Evolutionary conservation across 2,888 invertebrate species (phyloP), one percentile per base, ranked within the genome.

Genomic region (Hirtodrosophila confusa): DNA sequence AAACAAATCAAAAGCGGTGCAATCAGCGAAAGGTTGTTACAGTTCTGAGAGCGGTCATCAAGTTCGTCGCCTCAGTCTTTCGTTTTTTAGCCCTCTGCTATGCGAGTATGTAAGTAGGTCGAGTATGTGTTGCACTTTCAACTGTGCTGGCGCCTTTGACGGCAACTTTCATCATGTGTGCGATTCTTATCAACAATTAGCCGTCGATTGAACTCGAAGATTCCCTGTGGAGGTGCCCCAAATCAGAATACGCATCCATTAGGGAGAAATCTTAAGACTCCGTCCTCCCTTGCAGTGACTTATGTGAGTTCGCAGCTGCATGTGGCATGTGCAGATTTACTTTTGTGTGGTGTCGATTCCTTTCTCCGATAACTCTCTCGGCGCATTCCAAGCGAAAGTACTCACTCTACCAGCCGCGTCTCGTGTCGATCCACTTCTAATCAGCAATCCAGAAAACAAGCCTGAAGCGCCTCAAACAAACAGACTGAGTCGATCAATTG

Each of bases 151-250:
- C 60, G 48, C 50, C 55, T 51, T 55, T 47, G 51, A 56, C 36
- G 64, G 35, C 24, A 53, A 63, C 71, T 71, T 69, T 76, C 71
- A 44, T 61, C 55, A 60, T 60, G 67, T 43, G 37, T 64, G 66
- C 39, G 82, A 86, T 86, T 62, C 69, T 51, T 83, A 82, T 82
- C 86, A 58, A 48, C 77, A 82, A 78, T 82, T 67, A 82, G 72
- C 57, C 37, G 41, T 47, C 44, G 60, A 57, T 70, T 47, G 33
- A 8, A 23, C 31, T 45, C 23, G 11, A 50, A 73, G 73, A 64
- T 57, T 65, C 72, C 61, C 43, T 58, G 57, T 37, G 39, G 12
- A 57, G 45, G 43, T 40, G 12, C 12, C 51, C 41, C 39, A 47
- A 27, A 35, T 48, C 45, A 31, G 40, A 55, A 56, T 11, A 54